Evolutionary conservation across 2,888 invertebrate genomes (phyloP), one percentile per base, ranked within the genome.

Genomic region (Epinotia demarniana): DNA sequence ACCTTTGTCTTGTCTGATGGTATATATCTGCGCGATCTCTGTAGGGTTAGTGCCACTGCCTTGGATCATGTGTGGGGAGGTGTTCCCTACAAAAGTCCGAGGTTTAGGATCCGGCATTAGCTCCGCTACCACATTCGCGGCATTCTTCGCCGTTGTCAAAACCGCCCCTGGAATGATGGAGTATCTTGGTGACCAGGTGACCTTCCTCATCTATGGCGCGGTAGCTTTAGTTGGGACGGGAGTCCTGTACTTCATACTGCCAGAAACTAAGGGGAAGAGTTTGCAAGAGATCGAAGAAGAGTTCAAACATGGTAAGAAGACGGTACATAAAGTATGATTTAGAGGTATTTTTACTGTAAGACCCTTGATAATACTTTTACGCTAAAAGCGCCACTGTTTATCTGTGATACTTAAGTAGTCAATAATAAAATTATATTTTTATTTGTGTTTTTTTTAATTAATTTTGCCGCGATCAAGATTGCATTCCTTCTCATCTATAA

Each of bases 61-160:
- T 0, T 97, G 97, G 95, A 95, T 96, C 46, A 95, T 97, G 95
- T 96, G 96, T 79, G 96, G 96, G 0, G 97, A 97, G 87, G 91
- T 97, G 0, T 97, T 96, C 82, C 95, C 96, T 0, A 94, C 95
- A 1, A 94, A 92, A 74, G 94, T 95, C 0, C 91, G 96, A 49
- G 96, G 96, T 0, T 83, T 96, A 0, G 96, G 96, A 0, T 95
- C 96, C 0, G 96, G 96, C 0, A 91, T 96, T 12, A 95, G 96
- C 68, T 95, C 96, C 0, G 95, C 95, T n/a, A 94, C 95, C 46
- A 95, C 95, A 0, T 96, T 96, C 82, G 83, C 95, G 6, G 93
- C 96, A 1, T 95, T 96, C 78, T 97, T 97, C 82, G 79, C 94
- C 2, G 96, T 96, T 1, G 96, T 97, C 2, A 96, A 97, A 87